Base-by-base conservation (phyloP, 2,888 invertebrate species). In the Drosophila cognata region DNA sequence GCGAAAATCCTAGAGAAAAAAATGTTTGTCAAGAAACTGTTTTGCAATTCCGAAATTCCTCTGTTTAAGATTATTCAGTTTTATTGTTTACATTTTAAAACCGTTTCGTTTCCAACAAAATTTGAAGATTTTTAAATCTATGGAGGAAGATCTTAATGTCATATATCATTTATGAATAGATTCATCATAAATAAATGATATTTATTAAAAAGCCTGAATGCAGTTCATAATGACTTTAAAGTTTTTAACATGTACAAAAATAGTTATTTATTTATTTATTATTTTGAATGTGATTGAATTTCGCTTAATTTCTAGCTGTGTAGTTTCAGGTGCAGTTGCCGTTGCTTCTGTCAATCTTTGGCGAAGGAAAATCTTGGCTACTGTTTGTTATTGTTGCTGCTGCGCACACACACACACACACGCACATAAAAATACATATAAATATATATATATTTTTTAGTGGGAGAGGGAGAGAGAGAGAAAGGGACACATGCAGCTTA, bases 281-380 rank as follows among this genome's bases (percentile, higher is more conserved):
- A 21, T 46, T 25, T 21, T 46, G 13, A 2, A 13, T 21, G n/a
- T 43, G n/a, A 6, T 13, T 43, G 11, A 13, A 2, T 21, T 43
- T 16, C 1, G 21, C 46, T 16, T 8, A 25, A 46, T 56, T 56
- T 56, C 8, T 28, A n/a, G 36, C 7, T 8, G 56, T 56, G 56
- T 52, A 86, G 57, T 75, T 62, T 72, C 75, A 68, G 71, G 71
- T 74, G 71, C 68, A 63, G 70, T 59, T 60, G 75, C 60, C 50
- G 78, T 68, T 52, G 80, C 69, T 74, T 82, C 89, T 85, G 85
- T 85, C 85, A 85, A 85, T 85, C 85, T 89, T 82, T 72, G 79
- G 87, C 79, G 65, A 76, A 89, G 89, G 89, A 88, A 85, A 85
- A 85, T 89, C 88, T 74, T 68, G 88, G 89, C 85, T 89, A 89